Base-by-base conservation (phyloP, 2,888 invertebrate genomes). In the Ophraella communa region DNA sequence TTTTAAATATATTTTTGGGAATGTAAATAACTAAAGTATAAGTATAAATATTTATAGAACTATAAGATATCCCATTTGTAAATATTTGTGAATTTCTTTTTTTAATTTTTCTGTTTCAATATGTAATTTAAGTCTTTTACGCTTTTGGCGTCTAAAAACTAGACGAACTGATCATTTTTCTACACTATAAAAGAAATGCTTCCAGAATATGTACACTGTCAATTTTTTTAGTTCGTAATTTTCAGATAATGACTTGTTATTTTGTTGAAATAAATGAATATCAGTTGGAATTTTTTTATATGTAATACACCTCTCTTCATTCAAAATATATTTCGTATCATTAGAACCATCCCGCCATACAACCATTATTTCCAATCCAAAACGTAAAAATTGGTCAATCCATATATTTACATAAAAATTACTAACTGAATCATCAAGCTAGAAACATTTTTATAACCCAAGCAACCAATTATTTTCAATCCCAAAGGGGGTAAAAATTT, bases 241-340 rank as follows among this genome's bases (percentile, higher is more conserved):
- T 79, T 79, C 77, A 78, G 73, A 79, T 78, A 76, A 78, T 77
- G 74, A 79, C 78, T 80, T 81, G 80, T 80, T 80, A 81, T 81
- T 81, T 81, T 81, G 81, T 81, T 81, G 81, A 81, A 80, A 80
- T 81, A 81, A 81, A 81, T 80, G 78, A 80, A 77, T 79, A 81
- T 81, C 80, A 80, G 80, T 81, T 81, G 79, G 79, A 78, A 47
- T 68, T 71, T 33, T 58, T 55, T 27, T 27, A 30, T 52, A 3
- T 30, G 30, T 33, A 30, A 52, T 30, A 52, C 18, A 30, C 52
- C 27, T 30, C 1, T 52, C 33, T 52, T 52, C 33, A 52, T 1
- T 52, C 52, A 49, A 18, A 21, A 49, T 4, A 47, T 17, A 23
- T 10, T 20, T 20, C 39, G 45, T 45, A 21, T 45, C 21, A 45